Percentiles rank a stretch among this genome's conserved stretches.
phyloP scores from a whole-genome alignment of 1,140 invertebrate species.

The Nixonia krombeini region DNA sequence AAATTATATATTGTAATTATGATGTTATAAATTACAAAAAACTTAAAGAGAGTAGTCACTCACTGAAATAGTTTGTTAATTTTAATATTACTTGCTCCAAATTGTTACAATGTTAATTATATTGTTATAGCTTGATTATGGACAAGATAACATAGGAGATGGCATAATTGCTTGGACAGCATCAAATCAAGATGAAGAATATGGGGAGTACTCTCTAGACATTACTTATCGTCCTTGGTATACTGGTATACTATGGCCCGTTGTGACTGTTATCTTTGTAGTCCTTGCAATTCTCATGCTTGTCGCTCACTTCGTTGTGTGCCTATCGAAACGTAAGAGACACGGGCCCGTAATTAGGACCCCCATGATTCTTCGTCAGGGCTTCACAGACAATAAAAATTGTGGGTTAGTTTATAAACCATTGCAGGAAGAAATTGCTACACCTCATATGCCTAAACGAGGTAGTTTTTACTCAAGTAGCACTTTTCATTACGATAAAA shows the following conservation, averaged over 20 bases:
- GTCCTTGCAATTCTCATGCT: slow-evolving; percentile 52
- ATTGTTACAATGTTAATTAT: no score
- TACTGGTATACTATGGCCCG: slow-evolving; percentile 51
- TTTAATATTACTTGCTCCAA: no score
- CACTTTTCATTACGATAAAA: slow-evolving; percentile 77
- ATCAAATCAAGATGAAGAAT: slow-evolving; percentile 53
- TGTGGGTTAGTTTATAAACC: slow-evolving; percentile 72
- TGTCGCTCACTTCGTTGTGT: slow-evolving; percentile 47
- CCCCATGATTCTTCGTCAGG: slow-evolving; percentile 64
- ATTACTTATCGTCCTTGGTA: slow-evolving; percentile 54
- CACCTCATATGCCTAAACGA: slow-evolving; percentile 70
- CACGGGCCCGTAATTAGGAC: slow-evolving; percentile 63
- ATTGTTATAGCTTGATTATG: slow-evolving; percentile 16
- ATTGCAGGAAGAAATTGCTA: slow-evolving; percentile 69
- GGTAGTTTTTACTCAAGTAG: slow-evolving; percentile 76
- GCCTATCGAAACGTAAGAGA: slow-evolving; percentile 58
- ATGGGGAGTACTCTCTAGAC: slow-evolving; percentile 43
- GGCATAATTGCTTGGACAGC: slow-evolving; percentile 41
- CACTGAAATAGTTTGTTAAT: no score
- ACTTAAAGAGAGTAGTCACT: no score
- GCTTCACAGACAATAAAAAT: slow-evolving; percentile 65
- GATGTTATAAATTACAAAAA: no score
- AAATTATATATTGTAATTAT: no score
- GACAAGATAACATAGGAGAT: slow-evolving; percentile 47
- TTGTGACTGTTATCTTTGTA: slow-evolving; percentile 52